A percentile compares a stretch with the other conserved stretches of the same genome.
phyloP scores from a whole-genome alignment of 2,113 vertebrate genomes.

The Pycnonotus jocosus region DNA sequence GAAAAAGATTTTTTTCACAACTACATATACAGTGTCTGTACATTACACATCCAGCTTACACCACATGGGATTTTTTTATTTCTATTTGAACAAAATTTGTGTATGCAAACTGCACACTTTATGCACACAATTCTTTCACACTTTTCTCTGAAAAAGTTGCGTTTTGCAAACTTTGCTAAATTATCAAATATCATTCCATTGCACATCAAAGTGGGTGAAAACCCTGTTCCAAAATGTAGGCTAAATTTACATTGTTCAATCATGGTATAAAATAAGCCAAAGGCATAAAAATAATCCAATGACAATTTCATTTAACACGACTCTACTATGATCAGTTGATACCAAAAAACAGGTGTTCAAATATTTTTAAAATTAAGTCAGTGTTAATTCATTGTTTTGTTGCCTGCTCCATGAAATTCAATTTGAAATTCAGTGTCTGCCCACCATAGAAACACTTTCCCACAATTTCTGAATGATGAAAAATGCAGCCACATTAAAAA shows the following conservation, averaged over 20 bases:
- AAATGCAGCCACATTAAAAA: neutral
- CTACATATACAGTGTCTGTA: neutral
- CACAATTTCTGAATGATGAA: neutral
- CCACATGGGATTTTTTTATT: accelerated
- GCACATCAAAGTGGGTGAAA: neutral
- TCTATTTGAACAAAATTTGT: neutral
- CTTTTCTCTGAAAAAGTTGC: neutral
- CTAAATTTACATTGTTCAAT: neutral
- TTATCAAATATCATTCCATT: neutral
- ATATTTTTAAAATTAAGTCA: neutral
- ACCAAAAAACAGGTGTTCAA: neutral
- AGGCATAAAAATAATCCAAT: neutral
- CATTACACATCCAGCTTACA: neutral
- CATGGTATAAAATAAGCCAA: neutral
- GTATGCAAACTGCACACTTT: neutral
- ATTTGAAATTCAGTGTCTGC: neutral
- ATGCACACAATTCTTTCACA: neutral
- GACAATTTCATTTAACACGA: neutral
- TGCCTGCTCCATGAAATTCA: neutral
- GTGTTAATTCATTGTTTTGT: neutral
- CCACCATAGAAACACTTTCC: neutral
- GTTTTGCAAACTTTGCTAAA: neutral
- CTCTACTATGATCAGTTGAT: neutral
- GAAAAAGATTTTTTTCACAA: neutral
- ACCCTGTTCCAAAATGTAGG: neutral